phyloP scores from a whole-genome alignment of 2,888 invertebrate genomes.

The Drosophila antonietae region DNA sequence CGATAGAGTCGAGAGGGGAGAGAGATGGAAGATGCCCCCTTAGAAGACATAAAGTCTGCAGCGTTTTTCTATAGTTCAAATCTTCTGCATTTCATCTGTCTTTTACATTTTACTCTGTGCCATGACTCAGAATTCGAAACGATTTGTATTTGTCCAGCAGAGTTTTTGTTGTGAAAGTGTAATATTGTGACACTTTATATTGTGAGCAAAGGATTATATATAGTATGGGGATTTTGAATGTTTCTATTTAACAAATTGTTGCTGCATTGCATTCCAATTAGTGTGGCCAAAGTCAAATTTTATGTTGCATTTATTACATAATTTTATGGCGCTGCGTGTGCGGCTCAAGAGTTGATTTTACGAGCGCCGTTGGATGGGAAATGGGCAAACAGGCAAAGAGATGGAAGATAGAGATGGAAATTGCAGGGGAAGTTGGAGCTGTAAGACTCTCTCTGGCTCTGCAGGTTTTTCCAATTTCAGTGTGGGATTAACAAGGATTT shows the following conservation, averaged over 20 bases:
- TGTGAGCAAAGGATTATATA: slow-evolving; percentile 73
- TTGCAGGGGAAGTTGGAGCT: neutral
- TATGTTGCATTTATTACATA: slow-evolving; percentile 81
- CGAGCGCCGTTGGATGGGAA: slow-evolving; percentile 40
- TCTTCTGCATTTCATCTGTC: slow-evolving; percentile 6
- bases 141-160: slow-evolving; percentile 65
- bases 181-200: slow-evolving; percentile 83
- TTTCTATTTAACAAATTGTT: slow-evolving; percentile 61
- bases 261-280: slow-evolving; percentile 77
- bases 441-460: slow-evolving; percentile 43
- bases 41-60: slow-evolving; percentile 74
- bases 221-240: slow-evolving; percentile 34
- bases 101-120: slow-evolving; percentile 35
- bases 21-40: slow-evolving; percentile 13
- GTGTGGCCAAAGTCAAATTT: slow-evolving; percentile 72
- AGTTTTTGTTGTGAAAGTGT: slow-evolving; percentile 76
- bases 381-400: neutral
- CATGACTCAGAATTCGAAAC: slow-evolving; percentile 54
- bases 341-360: slow-evolving; percentile 69
- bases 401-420: neutral
- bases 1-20: slow-evolving; percentile 2
- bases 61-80: slow-evolving; percentile 26
- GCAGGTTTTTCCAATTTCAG: slow-evolving; percentile 82
- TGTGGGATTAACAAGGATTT: slow-evolving; percentile 81
- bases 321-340: slow-evolving; percentile 69